A percentile compares a stretch with the other conserved stretches of the same genome.
Conservation (phyloP, 2,888 invertebrate species). For the Anticlea derivata region DNA sequence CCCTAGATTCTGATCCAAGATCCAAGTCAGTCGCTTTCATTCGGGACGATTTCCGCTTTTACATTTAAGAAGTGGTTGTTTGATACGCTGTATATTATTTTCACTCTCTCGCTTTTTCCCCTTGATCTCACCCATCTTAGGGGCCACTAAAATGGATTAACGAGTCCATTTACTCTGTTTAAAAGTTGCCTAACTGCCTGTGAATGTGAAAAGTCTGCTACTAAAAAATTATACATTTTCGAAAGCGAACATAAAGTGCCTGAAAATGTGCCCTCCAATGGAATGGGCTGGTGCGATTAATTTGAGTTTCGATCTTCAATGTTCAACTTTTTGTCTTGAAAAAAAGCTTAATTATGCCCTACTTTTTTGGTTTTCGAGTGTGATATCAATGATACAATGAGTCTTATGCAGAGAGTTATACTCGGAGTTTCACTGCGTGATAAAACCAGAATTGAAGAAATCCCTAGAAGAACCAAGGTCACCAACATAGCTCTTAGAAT, state of each 20-base stretch:
- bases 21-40: too few relatives aligned
- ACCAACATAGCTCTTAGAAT: too few relatives aligned
- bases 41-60: too few relatives aligned
- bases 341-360: not conserved
- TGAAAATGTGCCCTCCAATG: slow-evolving; percentile 10
- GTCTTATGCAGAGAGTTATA: too few relatives aligned
- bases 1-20: too few relatives aligned
- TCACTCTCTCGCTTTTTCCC: slow-evolving; percentile 12
- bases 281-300: slow-evolving; percentile 21
- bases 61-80: too few relatives aligned
- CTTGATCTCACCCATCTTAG: slow-evolving; percentile 35
- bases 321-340: not conserved
- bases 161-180: slow-evolving; percentile 41
- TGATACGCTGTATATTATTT: not conserved
- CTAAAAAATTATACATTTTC: slow-evolving; percentile 32
- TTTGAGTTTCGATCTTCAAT: slow-evolving; percentile 5
- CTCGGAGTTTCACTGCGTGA: too few relatives aligned
- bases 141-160: slow-evolving; percentile 51
- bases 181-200: slow-evolving; percentile 39
- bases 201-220: slow-evolving; percentile 38
- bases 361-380: too few relatives aligned
- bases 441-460: too few relatives aligned
- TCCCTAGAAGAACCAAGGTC: too few relatives aligned
- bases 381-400: too few relatives aligned
- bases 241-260: slow-evolving; percentile 25